These are phyloP conservation scores for Cettia cetti DNA, from an alignment of 2,113 vertebrate genomes.

Conservation along the genomic window DNA sequence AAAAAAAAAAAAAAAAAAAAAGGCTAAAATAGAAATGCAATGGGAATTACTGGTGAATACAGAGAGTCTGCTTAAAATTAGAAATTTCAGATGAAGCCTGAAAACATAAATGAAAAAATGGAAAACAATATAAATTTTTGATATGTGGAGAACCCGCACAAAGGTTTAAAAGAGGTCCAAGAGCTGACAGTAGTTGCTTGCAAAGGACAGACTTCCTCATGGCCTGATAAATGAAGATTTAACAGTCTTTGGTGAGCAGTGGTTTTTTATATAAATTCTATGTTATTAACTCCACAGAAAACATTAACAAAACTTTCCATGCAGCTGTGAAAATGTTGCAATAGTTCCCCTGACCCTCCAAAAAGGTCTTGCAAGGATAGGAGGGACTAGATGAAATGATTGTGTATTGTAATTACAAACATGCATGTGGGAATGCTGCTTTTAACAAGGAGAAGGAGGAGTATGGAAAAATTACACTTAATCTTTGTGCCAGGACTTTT, in stretches of 20 bases:
- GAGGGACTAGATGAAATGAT: not conserved
- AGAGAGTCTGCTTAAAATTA: not conserved
- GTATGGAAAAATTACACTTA: not conserved
- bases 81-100: not conserved
- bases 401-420: not conserved
- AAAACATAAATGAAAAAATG: not conserved
- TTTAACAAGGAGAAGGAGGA: not conserved
- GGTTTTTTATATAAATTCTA: not conserved
- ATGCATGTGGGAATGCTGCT: not conserved
- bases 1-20: too few relatives aligned
- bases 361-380: not conserved
- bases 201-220: not conserved
- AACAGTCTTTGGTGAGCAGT: not conserved
- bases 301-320: not conserved
- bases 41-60: not conserved
- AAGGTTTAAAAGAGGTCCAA: not conserved
- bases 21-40: not conserved
- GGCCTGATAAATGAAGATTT: not conserved
- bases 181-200: not conserved
- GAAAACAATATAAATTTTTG: not conserved
- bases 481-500: not conserved
- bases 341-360: accelerated
- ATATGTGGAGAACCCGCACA: not conserved
- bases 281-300: not conserved
- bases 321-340: not conserved